Evolutionary conservation across 2,113 vertebrate species (phyloP).

Genomic region (Eretmochelys imbricata): DNA sequence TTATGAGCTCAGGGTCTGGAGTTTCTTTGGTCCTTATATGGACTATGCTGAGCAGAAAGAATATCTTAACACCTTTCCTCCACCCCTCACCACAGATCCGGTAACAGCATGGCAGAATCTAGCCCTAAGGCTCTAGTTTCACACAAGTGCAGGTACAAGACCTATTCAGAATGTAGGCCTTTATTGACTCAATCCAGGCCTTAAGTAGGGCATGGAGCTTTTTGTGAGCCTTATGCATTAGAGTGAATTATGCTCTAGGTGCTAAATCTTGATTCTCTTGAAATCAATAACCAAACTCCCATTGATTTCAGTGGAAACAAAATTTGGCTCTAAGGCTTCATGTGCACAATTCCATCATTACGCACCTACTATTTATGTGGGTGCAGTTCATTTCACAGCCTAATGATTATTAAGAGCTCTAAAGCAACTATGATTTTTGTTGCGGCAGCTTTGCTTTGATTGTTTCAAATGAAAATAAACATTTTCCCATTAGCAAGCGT

Average conservation of each 20-base stretch:
- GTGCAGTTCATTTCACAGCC: neutral
- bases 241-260: neutral
- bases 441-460: neutral
- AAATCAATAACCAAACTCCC: neutral
- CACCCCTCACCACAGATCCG: neutral
- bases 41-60: neutral
- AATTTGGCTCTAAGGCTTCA: neutral
- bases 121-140: neutral
- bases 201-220: neutral
- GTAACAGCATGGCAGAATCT: neutral
- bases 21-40: neutral
- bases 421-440: neutral
- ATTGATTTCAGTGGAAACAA: neutral
- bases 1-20: neutral
- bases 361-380: neutral
- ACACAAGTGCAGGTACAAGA: neutral
- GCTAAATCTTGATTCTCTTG: neutral
- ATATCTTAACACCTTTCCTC: neutral
- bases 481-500: neutral
- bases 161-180: neutral
- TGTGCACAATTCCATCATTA: neutral
- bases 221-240: neutral
- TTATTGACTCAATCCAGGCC: neutral
- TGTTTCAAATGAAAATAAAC: slow-evolving; percentile 19
- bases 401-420: neutral